These are phyloP conservation scores for Lacerta agilis DNA, from an alignment of 2,797 vertebrate genomes.

Conservation along the genomic window DNA sequence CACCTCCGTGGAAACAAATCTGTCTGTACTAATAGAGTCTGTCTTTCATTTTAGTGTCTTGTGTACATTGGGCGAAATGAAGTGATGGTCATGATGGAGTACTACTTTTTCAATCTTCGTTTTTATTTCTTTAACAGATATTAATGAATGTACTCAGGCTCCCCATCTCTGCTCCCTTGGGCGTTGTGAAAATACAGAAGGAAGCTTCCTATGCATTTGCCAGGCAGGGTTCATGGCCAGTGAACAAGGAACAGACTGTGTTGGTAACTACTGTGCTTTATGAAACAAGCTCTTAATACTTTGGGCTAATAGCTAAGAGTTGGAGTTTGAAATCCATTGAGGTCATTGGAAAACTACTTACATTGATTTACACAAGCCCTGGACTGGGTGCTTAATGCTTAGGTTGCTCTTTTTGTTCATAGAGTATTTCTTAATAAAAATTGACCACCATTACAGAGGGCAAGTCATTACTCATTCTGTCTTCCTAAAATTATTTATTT, in stretches of 20 bases:
- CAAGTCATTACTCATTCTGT: background rate
- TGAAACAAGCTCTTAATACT: conserved; percentile 20
- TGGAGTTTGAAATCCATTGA: background rate
- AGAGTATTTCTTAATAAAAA: background rate
- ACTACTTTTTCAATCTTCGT: conserved; percentile 14
- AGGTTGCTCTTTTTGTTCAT: background rate
- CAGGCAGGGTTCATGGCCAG: conserved; percentile 83
- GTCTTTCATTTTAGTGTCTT: conserved; percentile 38
- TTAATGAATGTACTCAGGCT: conserved; percentile 85
- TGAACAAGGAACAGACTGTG: conserved; percentile 84
- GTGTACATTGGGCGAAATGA: background rate
- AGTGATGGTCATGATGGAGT: background rate
- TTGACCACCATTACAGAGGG: background rate
- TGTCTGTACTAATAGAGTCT: conserved; percentile 16
- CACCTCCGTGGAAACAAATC: background rate
- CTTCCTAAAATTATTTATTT: background rate
- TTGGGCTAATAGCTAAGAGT: conserved; percentile 9
- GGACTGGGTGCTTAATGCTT: background rate
- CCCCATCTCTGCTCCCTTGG: conserved; percentile 84
- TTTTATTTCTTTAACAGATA: conserved; percentile 79
- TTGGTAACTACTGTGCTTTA: conserved; percentile 79
- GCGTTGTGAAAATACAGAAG: conserved; percentile 88
- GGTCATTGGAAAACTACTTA: conserved; percentile 2
- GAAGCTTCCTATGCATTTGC: conserved; percentile 90
- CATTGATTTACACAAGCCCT: background rate